phyloP scores from a whole-genome alignment of 92 coral and sea anemone genomes.

The Umimayanthus kanabou region DNA sequence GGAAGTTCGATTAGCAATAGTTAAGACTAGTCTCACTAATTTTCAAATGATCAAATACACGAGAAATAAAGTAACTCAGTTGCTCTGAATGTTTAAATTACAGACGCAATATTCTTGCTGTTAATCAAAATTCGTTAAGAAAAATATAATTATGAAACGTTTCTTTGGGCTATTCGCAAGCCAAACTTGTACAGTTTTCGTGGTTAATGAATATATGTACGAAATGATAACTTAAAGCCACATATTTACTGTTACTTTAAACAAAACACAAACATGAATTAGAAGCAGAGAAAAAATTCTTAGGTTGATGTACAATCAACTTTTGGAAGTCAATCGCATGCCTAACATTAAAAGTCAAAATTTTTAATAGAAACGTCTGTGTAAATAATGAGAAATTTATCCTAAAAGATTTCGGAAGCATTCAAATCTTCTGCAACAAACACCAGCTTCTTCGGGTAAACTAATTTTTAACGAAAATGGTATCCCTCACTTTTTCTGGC shows the following conservation, averaged over 20 bases:
- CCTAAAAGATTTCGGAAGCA: conserved; percentile 33
- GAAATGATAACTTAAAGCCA: background rate
- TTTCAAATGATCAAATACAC: conserved; percentile 7
- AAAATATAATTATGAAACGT: background rate
- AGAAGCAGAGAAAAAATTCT: background rate
- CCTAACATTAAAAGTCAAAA: conserved; percentile 31
- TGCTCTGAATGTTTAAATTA: background rate
- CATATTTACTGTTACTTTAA: conserved; percentile 10
- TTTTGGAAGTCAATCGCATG: background rate
- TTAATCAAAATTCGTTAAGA: background rate
- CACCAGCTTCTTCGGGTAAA: background rate
- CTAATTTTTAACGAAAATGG: conserved; percentile 2
- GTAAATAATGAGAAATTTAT: conserved; percentile 24
- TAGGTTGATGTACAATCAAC: background rate
- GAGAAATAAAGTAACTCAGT: background rate
- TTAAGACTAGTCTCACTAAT: conserved; percentile 11
- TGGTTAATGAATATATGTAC: too few relatives aligned
- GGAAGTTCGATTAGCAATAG: background rate
- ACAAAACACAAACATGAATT: conserved; percentile 16
- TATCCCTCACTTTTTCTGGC: background rate
- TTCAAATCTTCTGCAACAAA: background rate
- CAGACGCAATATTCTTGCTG: background rate
- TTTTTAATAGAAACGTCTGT: conserved; percentile 15
- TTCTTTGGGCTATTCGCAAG: background rate
- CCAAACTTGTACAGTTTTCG: background rate